A percentile compares a stretch with the other conserved stretches of the same genome.
Evolutionary conservation across 2,113 vertebrate genomes (phyloP).

Genomic region (Phodopus roborovskii): DNA sequence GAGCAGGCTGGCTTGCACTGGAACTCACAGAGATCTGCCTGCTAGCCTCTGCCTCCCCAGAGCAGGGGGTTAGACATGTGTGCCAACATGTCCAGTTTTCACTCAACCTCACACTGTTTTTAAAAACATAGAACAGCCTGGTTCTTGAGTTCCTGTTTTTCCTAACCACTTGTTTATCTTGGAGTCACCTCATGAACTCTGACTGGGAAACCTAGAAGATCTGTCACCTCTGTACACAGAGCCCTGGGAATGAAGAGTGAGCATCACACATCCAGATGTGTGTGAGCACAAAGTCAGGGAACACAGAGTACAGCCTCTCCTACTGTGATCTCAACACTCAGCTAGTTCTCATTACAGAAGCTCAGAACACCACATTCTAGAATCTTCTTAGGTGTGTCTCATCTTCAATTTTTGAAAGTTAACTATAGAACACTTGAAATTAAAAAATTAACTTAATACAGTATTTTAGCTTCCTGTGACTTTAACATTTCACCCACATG

Average conservation of each 20-base stretch:
- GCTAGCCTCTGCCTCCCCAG: neutral
- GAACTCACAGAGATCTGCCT: neutral
- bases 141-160: neutral
- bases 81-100: neutral
- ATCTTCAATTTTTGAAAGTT: neutral
- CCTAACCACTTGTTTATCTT: neutral
- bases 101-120: neutral
- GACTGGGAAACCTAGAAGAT: neutral
- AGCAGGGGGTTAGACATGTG: neutral
- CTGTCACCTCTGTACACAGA: neutral
- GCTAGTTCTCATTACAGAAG: neutral
- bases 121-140: conserved; percentile 16
- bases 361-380: neutral
- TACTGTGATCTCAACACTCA: neutral
- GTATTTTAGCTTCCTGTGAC: neutral
- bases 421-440: conserved; percentile 28
- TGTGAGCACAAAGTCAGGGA: neutral
- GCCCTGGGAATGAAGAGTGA: neutral
- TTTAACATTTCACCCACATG: conserved; percentile 26
- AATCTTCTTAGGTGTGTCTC: neutral
- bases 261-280: neutral
- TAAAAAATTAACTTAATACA: neutral
- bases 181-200: neutral
- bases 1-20: neutral
- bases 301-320: neutral